phyloP scores from a whole-genome alignment of 2,113 vertebrate species.

The Nycticryphes semicollaris region DNA sequence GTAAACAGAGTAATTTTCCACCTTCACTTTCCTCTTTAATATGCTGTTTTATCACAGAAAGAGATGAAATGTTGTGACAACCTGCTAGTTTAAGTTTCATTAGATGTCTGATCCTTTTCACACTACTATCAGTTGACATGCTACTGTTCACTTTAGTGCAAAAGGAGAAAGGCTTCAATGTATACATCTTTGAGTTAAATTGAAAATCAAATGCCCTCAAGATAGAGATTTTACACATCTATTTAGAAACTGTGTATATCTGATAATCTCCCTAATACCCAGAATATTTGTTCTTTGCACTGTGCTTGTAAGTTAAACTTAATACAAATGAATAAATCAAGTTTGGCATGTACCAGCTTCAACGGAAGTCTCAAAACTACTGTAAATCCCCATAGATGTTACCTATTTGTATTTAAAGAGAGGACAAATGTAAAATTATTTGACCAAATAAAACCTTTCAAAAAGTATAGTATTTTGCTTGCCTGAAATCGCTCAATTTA shows the following conservation, averaged over 20 bases:
- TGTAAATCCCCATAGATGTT: background rate
- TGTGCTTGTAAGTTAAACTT: background rate
- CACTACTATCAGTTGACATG: background rate
- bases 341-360: background rate
- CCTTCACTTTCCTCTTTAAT: background rate
- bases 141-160: background rate
- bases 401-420: background rate
- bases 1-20: background rate
- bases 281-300: background rate
- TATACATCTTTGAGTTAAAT: background rate
- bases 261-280: background rate
- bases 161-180: background rate
- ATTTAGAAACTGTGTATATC: background rate
- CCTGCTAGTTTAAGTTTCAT: background rate
- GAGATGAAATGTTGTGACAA: background rate
- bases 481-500: background rate
- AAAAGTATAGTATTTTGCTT: background rate
- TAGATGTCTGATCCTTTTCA: background rate
- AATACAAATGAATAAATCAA: background rate
- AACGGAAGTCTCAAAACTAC: background rate
- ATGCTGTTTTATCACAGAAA: background rate
- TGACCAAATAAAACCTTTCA: background rate
- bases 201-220: background rate
- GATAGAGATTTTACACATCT: background rate
- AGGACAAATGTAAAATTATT: background rate